Evolutionary conservation across 2,888 invertebrate genomes (phyloP), one percentile per base, ranked within the genome.

Genomic region (Troilus luridus): DNA sequence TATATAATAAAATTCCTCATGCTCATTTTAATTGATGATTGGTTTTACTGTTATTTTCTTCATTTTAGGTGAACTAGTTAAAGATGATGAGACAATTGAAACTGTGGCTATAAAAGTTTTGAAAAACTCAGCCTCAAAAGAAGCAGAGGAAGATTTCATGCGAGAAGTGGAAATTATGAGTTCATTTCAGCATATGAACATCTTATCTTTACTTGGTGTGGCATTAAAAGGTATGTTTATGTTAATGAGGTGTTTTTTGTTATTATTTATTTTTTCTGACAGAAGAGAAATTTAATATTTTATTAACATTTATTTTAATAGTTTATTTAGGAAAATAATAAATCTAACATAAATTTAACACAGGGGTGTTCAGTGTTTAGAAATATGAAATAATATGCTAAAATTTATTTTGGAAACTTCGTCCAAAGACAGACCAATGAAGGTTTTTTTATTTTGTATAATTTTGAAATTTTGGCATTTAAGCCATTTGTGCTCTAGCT

Each of bases 121-220:
- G 91, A 97, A 97, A 94, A 97, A 97, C 93, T 96, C 96, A 88
- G 97, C 97, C 0, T 96, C 96, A 11, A 95, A 96, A 58, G 97
- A 97, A 93, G 96, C 97, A 0, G 97, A 97, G 93, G 97, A 97
- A 93, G 97, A 97, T 93, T 97, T 97, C 93, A 96, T 97, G 94
- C 95, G 97, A 92, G 98, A 98, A 94, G 97, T 97, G 54, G 97
- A 97, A 92, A 97, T 97, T 91, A 97, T 97, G 97, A 97, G 97
- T 92, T 96, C 97, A 60, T 97, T 97, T 94, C 95, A 96, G 11
- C 97, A 98, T 94, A 95, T 96, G 17, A 97, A 98, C 93, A 97
- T 98, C 93, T 95, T 98, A n/a, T 96, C 96, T 0, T 95, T 98
- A 59, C 95, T 97, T 88, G 98, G 97, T 92, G 96, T 97, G 19